Base-by-base conservation (phyloP, 2,888 invertebrate genomes). In the Ditylenchus weischeri region DNA sequence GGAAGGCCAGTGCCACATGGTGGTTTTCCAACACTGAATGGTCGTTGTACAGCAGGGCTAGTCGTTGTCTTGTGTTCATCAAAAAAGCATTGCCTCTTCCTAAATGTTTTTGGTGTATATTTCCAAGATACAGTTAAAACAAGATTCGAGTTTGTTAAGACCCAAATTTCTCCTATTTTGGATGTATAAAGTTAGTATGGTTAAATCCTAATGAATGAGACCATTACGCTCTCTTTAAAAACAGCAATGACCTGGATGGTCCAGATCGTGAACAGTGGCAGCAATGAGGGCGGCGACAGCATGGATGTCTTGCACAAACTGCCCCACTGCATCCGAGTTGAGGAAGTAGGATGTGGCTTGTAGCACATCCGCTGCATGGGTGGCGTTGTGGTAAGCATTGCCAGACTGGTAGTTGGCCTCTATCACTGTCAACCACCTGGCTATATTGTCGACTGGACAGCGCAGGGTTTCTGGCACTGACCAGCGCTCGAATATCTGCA, bases 381-480 rank as follows among this genome's bases (percentile, higher is more conserved):
- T 93, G 1, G 94, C 94, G 85, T 95, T 98, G 85, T 98, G 96
- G 86, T 98, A 98, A 48, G 91, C 88, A 85, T 95, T 96, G 75
- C 88, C 87, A 21, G 88, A 85, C 82, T 91, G 92, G 86, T 98
- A 96, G 85, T 94, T 91, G n/a, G 77, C 76, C 62, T 82, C 81
- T 58, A 82, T 81, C 19, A 80, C 73, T 1, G 73, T 63, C 57
- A 82, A 66, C 96, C 96, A 98, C 84, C 91, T 90, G 79, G 90
- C 88, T 43, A 78, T 54, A 15, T 61, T 75, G 48, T 75, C 88
- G 83, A 94, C 92, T 74, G 91, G 91, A 81, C 91, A 90, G 79
- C 90, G 89, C 54, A 98, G 87, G 13, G 90, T 89, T 50, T 89
- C 88, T 77, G 90, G 89, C 6, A 92, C 90, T 81, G 92, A 90